Evolutionary conservation across 2,888 invertebrate genomes (phyloP).

Genomic region (Xestia ashworthii): DNA sequence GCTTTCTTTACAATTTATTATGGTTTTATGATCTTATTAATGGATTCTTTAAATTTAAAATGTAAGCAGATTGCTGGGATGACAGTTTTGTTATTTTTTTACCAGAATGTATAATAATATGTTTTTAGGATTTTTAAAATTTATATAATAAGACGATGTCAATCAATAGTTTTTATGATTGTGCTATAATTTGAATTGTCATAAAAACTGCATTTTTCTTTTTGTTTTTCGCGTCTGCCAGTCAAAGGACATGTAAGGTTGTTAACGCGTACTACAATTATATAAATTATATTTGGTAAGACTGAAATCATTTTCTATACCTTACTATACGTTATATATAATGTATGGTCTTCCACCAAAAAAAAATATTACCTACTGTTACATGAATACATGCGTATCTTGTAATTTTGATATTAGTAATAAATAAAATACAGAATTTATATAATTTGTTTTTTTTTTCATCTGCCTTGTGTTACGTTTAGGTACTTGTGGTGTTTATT

Average conservation of each 20-base stretch:
- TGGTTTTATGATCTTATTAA: neutral
- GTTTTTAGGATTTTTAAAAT: neutral
- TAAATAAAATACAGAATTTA: conserved; percentile 47
- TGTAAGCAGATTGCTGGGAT: neutral
- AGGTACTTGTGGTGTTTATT: neutral
- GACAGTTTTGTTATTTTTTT: neutral
- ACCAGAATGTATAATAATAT: neutral
- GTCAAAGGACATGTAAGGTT: neutral
- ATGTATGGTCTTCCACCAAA: conserved; percentile 11
- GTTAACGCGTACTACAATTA: neutral
- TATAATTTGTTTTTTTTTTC: conserved; percentile 42
- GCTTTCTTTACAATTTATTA: neutral
- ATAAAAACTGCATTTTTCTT: neutral
- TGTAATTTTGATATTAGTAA: conserved; percentile 49
- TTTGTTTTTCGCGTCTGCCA: neutral
- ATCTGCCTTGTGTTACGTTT: neutral
- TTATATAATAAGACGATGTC: neutral
- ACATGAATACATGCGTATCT: conserved; percentile 43
- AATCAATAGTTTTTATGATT: conserved; percentile 15
- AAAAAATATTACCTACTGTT: conserved; percentile 41
- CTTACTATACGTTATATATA: neutral
- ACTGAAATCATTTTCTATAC: conserved; percentile 14
- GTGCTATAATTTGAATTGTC: conserved; percentile 17
- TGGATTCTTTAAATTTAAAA: neutral
- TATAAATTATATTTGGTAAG: neutral